A percentile compares a stretch with the other conserved stretches of the same genome.
Evolutionary conservation across 2,797 vertebrate species (phyloP).

Genomic region (Enteromius radiatus): DNA sequence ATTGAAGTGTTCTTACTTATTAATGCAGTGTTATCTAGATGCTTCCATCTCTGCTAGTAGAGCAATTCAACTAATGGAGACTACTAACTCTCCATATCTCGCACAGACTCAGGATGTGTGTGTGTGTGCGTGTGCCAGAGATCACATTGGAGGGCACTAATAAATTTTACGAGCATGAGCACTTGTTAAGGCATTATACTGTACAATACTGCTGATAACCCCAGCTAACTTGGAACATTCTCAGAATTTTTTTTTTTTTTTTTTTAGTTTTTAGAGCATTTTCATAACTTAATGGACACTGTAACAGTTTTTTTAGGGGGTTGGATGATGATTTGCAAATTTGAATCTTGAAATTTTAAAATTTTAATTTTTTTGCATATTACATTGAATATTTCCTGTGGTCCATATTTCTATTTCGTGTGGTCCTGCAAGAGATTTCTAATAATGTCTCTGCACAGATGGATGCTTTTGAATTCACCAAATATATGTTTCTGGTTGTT

Average conservation of each 20-base stretch:
- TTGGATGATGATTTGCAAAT: slow-evolving; percentile 12
- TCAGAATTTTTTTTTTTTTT: background rate
- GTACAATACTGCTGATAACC: background rate
- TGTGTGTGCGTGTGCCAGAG: background rate
- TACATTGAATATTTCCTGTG: background rate
- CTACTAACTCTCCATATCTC: too few species aligned
- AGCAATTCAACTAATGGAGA: slow-evolving; percentile 34
- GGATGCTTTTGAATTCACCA: background rate
- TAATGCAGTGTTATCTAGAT: slow-evolving; percentile 51
- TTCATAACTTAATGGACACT: background rate
- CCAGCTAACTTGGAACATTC: background rate
- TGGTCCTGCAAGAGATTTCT: background rate
- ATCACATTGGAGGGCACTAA: background rate
- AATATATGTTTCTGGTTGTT: background rate
- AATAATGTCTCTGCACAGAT: background rate
- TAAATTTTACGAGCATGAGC: slow-evolving; percentile 32
- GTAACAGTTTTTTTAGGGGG: background rate
- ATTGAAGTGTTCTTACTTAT: slow-evolving; percentile 50
- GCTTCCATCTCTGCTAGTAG: slow-evolving; percentile 25
- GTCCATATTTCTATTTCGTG: too few species aligned
- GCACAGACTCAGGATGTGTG: background rate
- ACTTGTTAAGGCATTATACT: slow-evolving; percentile 17
- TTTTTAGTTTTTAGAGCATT: background rate
- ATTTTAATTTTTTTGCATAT: background rate
- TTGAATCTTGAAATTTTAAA: too few species aligned